Conservation (phyloP, 1,140 invertebrate species). For the Drosophila quadrilineata region DNA sequence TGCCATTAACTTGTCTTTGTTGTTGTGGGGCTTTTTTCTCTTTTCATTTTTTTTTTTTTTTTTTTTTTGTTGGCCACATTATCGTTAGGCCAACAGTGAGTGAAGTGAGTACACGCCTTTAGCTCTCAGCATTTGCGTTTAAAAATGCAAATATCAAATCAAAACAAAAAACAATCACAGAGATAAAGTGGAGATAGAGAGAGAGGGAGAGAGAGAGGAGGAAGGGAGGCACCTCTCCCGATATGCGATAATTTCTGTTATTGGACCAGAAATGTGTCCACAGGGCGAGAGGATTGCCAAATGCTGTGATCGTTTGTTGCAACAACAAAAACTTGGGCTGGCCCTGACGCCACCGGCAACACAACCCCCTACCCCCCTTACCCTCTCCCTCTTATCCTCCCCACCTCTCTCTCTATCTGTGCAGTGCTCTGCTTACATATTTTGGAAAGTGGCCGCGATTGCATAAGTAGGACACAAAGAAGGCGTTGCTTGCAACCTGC, state of each 20-base stretch:
- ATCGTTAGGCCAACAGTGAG: conserved; percentile 38
- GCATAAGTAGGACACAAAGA: conserved; percentile 54
- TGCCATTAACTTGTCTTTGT: not conserved
- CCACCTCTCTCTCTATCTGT: too few relatives aligned
- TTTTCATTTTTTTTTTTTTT: not conserved
- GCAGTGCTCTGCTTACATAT: too few relatives aligned
- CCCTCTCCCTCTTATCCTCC: too few relatives aligned
- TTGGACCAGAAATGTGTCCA: conserved; percentile 7
- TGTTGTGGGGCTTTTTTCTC: conserved; percentile 1
- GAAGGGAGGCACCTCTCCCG: not conserved
- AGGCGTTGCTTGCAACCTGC: conserved; percentile 23
- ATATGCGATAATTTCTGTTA: conserved; percentile 41
- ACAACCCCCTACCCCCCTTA: too few relatives aligned
- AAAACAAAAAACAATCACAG: too few relatives aligned
- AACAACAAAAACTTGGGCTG: conserved; percentile 39
- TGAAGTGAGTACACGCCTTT: too few relatives aligned
- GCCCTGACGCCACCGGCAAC: conserved; percentile 37
- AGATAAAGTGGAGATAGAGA: too few relatives aligned
- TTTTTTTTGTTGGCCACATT: conserved; percentile 18
- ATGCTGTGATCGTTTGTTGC: not conserved
- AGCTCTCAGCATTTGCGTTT: not conserved
- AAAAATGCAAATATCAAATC: conserved; percentile 45
- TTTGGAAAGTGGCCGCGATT: conserved; percentile 50
- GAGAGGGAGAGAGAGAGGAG: too few relatives aligned
- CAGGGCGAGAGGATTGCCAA: conserved; percentile 26